A percentile compares a stretch with the other conserved stretches of the same genome.
phyloP scores from a whole-genome alignment of 2,888 invertebrate genomes.

The Eilema caniola region DNA sequence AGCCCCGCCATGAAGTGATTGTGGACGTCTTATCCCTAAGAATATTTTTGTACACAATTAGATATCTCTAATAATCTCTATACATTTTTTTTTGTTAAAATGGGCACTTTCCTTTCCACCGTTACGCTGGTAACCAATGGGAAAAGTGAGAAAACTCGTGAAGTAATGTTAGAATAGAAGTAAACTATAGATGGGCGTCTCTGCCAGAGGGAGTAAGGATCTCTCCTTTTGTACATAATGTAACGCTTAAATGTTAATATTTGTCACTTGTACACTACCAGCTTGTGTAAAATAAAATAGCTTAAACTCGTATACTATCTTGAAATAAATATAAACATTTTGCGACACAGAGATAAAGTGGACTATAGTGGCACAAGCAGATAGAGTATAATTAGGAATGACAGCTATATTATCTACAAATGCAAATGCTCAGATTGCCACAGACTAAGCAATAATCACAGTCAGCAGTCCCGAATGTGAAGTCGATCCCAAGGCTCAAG shows the following conservation, averaged over 20 bases:
- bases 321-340: not conserved
- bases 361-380: not conserved
- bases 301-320: no score
- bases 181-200: not conserved
- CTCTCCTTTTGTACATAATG: no score
- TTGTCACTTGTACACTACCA: no score
- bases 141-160: not conserved
- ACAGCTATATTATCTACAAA: slow-evolving; percentile 38
- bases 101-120: no score
- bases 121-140: not conserved
- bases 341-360: not conserved
- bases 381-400: slow-evolving; percentile 10
- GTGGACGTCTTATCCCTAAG: not conserved
- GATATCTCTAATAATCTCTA: not conserved
- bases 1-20: not conserved
- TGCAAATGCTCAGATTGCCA: slow-evolving; percentile 42
- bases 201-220: no score
- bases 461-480: slow-evolving; percentile 23
- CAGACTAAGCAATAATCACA: slow-evolving; percentile 35
- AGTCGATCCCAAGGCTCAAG: slow-evolving; percentile 25
- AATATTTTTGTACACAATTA: not conserved
- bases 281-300: no score
- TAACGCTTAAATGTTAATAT: no score
- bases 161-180: not conserved
- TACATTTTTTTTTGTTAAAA: not conserved